Conservation (phyloP, 2,888 invertebrate genomes). For the Elmis aenea region DNA sequence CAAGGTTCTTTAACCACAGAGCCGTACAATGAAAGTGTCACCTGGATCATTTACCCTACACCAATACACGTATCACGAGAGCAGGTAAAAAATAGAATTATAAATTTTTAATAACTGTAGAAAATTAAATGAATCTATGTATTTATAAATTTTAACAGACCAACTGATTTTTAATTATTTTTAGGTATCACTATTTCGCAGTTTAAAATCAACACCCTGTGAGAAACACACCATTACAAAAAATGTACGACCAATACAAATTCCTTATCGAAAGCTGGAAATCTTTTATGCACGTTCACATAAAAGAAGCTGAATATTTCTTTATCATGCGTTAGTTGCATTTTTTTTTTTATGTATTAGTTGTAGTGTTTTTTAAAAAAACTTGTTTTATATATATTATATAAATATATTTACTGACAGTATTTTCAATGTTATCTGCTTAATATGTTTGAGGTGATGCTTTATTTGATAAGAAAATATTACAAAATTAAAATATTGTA, state of each 20-base stretch:
- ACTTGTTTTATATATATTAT: too few species aligned
- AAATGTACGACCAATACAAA: conserved; percentile 43
- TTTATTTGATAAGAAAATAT: too few species aligned
- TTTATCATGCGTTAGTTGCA: background rate
- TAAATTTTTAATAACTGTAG: background rate
- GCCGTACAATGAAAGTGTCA: conserved; percentile 67
- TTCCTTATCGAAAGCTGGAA: conserved; percentile 38
- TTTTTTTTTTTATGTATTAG: background rate
- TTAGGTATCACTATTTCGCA: conserved; percentile 41
- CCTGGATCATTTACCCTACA: conserved; percentile 68
- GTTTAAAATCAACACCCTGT: conserved; percentile 42
- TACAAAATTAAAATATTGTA: too few species aligned
- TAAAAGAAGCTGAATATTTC: conserved; percentile 29
- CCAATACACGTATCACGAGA: conserved; percentile 62
- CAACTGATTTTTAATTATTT: conserved; percentile 18
- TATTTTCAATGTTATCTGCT: too few species aligned
- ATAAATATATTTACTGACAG: too few species aligned
- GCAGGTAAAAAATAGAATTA: conserved; percentile 49
- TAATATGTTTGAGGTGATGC: too few species aligned
- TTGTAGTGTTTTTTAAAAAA: too few species aligned
- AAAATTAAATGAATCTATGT: background rate
- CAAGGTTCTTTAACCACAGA: conserved; percentile 69
- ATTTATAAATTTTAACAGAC: background rate
- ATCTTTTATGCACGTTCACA: conserved; percentile 43
- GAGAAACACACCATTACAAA: conserved; percentile 42